Evolutionary conservation across 2,888 invertebrate genomes (phyloP).

Genomic region (Barypeithes pellucidus): DNA sequence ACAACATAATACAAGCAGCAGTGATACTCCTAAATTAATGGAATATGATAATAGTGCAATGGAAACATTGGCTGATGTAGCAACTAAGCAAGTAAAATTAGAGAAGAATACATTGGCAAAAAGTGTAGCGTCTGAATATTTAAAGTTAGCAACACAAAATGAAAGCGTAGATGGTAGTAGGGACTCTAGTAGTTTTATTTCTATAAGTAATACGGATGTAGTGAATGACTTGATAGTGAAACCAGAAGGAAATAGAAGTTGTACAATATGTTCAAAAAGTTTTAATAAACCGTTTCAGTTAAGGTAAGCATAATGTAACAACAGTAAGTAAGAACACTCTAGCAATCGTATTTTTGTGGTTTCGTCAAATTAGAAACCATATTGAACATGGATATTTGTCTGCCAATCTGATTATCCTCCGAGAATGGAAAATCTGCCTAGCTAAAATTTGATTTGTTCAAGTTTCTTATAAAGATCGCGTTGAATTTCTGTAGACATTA

Average conservation of each 20-base stretch:
- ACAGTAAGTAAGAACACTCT: not conserved
- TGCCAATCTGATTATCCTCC: too few relatives aligned
- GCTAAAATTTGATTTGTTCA: too few relatives aligned
- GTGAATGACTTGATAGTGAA: constrained; percentile 69
- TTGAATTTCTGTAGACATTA: too few relatives aligned
- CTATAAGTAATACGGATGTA: constrained; percentile 61
- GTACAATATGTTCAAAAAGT: constrained; percentile 88
- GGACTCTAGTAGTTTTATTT: constrained; percentile 55
- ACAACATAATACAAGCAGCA: constrained; percentile 48
- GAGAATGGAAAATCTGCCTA: too few relatives aligned
- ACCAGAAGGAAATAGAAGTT: constrained; percentile 70
- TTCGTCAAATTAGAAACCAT: too few relatives aligned
- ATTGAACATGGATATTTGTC: too few relatives aligned
- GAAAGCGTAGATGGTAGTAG: constrained; percentile 59
- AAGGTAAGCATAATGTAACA: constrained; percentile 68
- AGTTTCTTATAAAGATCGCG: too few relatives aligned
- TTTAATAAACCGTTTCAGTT: constrained; percentile 94
- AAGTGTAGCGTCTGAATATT: constrained; percentile 78
- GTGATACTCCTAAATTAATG: constrained; percentile 42
- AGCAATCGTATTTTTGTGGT: too few relatives aligned
- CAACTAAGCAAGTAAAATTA: constrained; percentile 69
- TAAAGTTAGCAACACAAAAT: constrained; percentile 75
- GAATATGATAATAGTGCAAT: constrained; percentile 70
- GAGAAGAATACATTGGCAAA: constrained; percentile 74
- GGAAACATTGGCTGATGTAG: constrained; percentile 70